Evolutionary conservation across 2,113 vertebrate genomes (phyloP).

Genomic region (Psephotus haematonotus): DNA sequence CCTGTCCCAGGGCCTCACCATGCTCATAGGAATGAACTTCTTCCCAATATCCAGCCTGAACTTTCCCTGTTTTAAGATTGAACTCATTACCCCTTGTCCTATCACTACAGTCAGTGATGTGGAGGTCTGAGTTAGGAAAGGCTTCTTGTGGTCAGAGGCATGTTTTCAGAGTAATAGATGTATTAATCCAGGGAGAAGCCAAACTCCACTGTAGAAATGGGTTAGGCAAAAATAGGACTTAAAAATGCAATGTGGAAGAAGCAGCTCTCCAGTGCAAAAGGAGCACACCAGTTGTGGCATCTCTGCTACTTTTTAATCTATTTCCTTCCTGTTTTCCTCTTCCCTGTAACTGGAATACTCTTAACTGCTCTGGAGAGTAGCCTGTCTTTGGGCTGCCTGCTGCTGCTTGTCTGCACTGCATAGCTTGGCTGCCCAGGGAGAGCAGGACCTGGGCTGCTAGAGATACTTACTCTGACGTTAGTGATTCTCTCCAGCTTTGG

Average conservation of each 20-base stretch:
- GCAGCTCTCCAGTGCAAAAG: background rate
- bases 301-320: background rate
- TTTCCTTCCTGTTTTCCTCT: background rate
- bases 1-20: background rate
- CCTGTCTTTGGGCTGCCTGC: background rate
- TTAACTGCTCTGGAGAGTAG: background rate
- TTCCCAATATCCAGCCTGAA: background rate
- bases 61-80: background rate
- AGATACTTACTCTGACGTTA: background rate
- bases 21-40: background rate
- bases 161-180: rapidly evolving
- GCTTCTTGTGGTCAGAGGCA: background rate
- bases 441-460: background rate
- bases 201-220: background rate
- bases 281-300: too few relatives aligned
- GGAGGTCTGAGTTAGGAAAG: background rate
- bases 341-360: background rate
- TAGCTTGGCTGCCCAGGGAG: background rate
- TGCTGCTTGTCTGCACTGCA: rapidly evolving
- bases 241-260: background rate
- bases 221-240: rapidly evolving
- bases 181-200: background rate
- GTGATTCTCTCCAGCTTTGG: background rate
- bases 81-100: background rate
- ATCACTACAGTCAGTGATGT: background rate